Evolutionary conservation across 2,113 vertebrate genomes (phyloP).

Genomic region (Gallinago jamesoni): DNA sequence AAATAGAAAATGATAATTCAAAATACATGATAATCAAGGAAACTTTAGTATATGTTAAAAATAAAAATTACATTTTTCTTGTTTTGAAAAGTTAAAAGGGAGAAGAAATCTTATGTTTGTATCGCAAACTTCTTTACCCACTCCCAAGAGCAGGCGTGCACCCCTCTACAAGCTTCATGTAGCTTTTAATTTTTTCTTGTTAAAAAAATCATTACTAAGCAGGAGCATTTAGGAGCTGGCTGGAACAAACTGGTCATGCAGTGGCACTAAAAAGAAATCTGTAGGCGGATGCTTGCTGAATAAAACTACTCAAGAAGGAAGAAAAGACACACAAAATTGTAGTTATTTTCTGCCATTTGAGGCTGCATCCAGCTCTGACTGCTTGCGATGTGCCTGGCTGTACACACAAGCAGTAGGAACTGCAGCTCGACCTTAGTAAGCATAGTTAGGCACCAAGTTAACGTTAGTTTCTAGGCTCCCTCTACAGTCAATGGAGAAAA

Average conservation of each 20-base stretch:
- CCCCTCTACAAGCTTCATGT: fast-evolving
- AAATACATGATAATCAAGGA: neutral
- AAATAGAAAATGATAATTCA: neutral
- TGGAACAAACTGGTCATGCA: neutral
- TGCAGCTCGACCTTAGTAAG: neutral
- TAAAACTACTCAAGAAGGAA: neutral
- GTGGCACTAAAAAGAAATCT: neutral
- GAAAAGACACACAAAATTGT: neutral
- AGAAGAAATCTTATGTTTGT: neutral
- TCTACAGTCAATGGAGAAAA: slow-evolving; percentile 48
- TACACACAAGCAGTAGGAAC: neutral
- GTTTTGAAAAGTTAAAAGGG: neutral
- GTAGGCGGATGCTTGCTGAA: neutral
- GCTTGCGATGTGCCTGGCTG: neutral
- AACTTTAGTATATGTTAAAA: neutral
- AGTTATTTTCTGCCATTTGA: neutral
- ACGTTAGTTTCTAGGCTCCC: slow-evolving; percentile 55
- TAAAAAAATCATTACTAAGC: neutral
- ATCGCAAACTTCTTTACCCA: neutral
- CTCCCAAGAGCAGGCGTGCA: neutral
- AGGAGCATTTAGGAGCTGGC: neutral
- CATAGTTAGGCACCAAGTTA: neutral
- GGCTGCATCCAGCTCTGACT: neutral
- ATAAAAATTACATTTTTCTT: neutral
- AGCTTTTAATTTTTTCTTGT: neutral